Percentiles rank a stretch among this genome's conserved stretches.
Evolutionary conservation across 2,888 invertebrate genomes (phyloP).

Genomic region (Noctua janthina): DNA sequence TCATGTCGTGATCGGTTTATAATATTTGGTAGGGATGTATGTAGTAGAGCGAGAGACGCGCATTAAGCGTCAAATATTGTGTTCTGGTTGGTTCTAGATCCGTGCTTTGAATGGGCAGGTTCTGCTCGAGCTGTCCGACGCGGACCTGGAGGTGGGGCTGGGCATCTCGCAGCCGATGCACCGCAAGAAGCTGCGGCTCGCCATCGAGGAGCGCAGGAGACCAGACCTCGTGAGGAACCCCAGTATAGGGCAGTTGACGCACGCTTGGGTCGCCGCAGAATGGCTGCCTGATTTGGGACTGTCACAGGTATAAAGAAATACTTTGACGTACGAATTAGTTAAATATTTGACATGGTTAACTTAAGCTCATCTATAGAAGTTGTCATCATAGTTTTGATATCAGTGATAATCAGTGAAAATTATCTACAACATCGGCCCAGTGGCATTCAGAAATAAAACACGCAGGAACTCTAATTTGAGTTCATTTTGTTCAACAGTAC

Average conservation of each 20-base stretch:
- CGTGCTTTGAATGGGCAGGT: slow-evolving; percentile 94
- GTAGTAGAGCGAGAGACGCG: slow-evolving; percentile 81
- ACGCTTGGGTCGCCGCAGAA: slow-evolving; percentile 98
- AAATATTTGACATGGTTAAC: too few species aligned
- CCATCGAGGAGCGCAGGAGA: slow-evolving; percentile 97
- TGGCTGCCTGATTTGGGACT: slow-evolving; percentile 98
- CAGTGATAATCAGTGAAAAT: neutral
- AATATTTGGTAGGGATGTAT: slow-evolving; percentile 53
- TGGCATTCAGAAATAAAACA: neutral
- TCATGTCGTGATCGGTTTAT: slow-evolving; percentile 27
- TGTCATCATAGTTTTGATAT: neutral
- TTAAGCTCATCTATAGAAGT: neutral
- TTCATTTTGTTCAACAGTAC: slow-evolving; percentile 90
- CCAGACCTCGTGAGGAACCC: slow-evolving; percentile 97
- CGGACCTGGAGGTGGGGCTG: slow-evolving; percentile 97
- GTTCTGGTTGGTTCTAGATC: slow-evolving; percentile 92
- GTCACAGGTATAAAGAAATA: slow-evolving; percentile 90
- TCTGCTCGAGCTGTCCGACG: slow-evolving; percentile 96
- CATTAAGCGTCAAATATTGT: slow-evolving; percentile 90
- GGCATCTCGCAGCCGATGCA: slow-evolving; percentile 98
- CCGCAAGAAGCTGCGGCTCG: slow-evolving; percentile 97
- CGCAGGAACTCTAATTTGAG: neutral
- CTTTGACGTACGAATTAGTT: neutral
- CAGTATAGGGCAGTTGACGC: slow-evolving; percentile 95
- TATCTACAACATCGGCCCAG: neutral